Conservation (phyloP, 2,888 invertebrate species). For the Ariolimax columbianus region DNA sequence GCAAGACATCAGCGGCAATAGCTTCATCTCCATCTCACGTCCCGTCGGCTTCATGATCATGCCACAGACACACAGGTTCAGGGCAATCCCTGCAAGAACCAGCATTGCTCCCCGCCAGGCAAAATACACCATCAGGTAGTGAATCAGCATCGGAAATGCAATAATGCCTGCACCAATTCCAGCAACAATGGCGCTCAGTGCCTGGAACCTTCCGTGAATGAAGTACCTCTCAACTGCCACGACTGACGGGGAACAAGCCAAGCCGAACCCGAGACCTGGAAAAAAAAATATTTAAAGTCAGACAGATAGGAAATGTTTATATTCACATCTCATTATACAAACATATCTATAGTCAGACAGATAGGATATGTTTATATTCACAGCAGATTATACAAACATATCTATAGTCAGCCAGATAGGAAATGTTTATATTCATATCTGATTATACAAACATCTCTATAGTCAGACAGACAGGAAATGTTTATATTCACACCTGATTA, state of each 20-base stretch:
- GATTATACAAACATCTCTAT: too few species aligned
- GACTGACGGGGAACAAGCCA: conserved; percentile 74
- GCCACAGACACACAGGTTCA: conserved; percentile 73
- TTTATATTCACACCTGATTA: too few species aligned
- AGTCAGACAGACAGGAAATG: background rate
- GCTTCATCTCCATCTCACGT: conserved; percentile 56
- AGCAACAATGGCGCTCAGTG: conserved; percentile 69
- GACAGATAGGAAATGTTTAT: background rate
- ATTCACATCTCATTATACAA: too few species aligned
- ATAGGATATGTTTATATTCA: background rate
- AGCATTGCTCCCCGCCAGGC: conserved; percentile 72
- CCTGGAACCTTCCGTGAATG: conserved; percentile 67
- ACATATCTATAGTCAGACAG: too few species aligned
- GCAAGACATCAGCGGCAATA: conserved; percentile 71
- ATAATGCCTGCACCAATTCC: conserved; percentile 73
- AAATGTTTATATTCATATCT: too few species aligned
- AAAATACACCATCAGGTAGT: conserved; percentile 65
- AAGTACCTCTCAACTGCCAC: conserved; percentile 74
- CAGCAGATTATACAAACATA: too few species aligned
- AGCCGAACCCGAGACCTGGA: conserved; percentile 73
- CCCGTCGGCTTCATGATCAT: conserved; percentile 67
- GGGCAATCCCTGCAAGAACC: conserved; percentile 68
- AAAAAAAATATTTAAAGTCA: background rate
- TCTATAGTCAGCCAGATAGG: too few species aligned
- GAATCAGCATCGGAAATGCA: conserved; percentile 71